Evolutionary conservation across 1,140 invertebrate species (phyloP), one percentile per base, ranked within the genome.

Genomic region (Stegodyphus dumicola): DNA sequence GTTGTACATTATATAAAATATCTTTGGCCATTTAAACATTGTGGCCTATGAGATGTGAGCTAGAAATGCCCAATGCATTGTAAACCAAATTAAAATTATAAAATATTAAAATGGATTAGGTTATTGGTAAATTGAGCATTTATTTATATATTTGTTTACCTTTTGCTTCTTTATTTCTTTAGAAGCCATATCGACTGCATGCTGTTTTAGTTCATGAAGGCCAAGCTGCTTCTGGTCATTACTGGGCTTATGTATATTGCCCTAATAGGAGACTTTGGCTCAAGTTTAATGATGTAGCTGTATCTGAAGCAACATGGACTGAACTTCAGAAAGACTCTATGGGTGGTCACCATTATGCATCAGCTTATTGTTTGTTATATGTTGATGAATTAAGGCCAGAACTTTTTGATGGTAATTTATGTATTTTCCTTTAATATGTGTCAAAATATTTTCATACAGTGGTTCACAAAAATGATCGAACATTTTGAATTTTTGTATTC

Each of bases 191-290:
- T 88, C 89, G 90, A 81, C 88, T 92, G 7, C 92, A 92, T 89
- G 91, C 92, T 69, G 92, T 92, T 69, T 87, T 92, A 78, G 92
- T 92, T 17, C 92, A 92, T 87, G 92, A 92, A 87, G 92, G 92
- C n/a, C 91, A 92, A 71, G 91, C 92, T 17, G 91, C 90, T n/a
- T 91, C 91, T 2, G 92, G 92, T 52, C 92, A 92, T 88, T 92
- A 92, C 88, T 92, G 92, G 92, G 91, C 92, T 0, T 92, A 92
- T 87, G 90, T 92, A 48, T 91, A 90, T 84, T 89, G 91, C 87
- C 88, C 88, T 33, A 80, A 67, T 0, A 81, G 87, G 11, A 87
- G 89, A 9, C 75, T 87, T 64, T 92, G 91, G 91, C 89, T 91
- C 13, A 91, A 91, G 88, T 92, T 92, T 87, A 92, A 92, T 88